Percentiles rank a stretch among this genome's conserved stretches.
Conservation (phyloP, 2,113 vertebrate species). For the Carassius gibelio region DNA sequence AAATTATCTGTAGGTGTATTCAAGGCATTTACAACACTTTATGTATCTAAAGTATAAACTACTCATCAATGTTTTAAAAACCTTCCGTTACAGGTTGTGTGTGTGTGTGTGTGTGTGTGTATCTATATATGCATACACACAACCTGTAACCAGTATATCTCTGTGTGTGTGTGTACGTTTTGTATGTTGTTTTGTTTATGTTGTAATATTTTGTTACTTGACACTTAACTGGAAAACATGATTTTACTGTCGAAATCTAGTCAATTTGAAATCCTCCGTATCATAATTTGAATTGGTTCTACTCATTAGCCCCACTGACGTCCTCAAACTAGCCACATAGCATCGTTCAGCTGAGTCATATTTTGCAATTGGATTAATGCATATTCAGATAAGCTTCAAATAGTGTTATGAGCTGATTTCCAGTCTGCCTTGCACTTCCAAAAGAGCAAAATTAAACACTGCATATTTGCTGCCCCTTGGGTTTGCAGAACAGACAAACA, state of each 20-base stretch:
- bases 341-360: conserved; percentile 61
- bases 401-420: conserved; percentile 60
- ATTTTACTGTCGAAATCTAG: conserved; percentile 18
- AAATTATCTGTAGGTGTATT: too few relatives aligned
- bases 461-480: conserved; percentile 68
- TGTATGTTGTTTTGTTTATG: too few relatives aligned
- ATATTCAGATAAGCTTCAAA: conserved; percentile 64
- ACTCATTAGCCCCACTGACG: neutral
- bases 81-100: too few relatives aligned
- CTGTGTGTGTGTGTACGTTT: too few relatives aligned
- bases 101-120: too few relatives aligned
- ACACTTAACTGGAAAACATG: conserved; percentile 26
- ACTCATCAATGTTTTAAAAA: too few relatives aligned
- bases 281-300: conserved; percentile 38
- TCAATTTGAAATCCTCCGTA: conserved; percentile 24
- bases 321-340: conserved; percentile 43
- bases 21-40: too few relatives aligned
- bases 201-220: too few relatives aligned
- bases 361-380: conserved; percentile 58
- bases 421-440: conserved; percentile 39
- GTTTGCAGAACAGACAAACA: conserved; percentile 64
- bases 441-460: conserved; percentile 63
- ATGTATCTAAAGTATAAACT: too few relatives aligned
- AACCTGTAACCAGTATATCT: too few relatives aligned
- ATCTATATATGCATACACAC: too few relatives aligned